Percentiles rank a stretch among this genome's conserved stretches.
phyloP scores from a whole-genome alignment of 35 echinoderm and acorn worm species.

The Lytechinus variegatus region DNA sequence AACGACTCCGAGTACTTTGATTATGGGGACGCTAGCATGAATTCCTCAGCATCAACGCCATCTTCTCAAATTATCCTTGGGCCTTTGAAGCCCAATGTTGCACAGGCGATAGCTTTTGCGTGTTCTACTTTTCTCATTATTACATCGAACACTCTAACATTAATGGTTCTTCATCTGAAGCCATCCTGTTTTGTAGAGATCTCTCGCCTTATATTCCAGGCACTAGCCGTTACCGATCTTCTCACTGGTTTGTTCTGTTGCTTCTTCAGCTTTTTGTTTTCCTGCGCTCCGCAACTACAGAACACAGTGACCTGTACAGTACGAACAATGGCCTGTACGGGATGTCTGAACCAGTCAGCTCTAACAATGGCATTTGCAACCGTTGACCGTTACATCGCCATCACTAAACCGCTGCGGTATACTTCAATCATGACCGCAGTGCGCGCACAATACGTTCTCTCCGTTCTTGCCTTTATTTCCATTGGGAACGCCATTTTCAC shows the following conservation, averaged over 20 bases:
- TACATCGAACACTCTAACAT: not conserved
- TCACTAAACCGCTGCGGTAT: conserved; percentile 36
- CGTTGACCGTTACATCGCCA: conserved; percentile 27
- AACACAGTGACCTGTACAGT: conserved; percentile 24
- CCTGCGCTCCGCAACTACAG: conserved; percentile 22
- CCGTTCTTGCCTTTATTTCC: not conserved
- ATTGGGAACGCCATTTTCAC: conserved; percentile 25
- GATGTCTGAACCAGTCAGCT: not conserved
- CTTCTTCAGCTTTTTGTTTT: conserved; percentile 14
- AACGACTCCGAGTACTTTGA: not conserved
- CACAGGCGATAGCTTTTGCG: not conserved
- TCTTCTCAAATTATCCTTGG: not conserved
- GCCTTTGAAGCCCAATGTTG: not conserved
- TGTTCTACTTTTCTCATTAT: not conserved
- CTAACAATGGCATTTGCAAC: conserved; percentile 22
- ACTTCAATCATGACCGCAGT: not conserved
- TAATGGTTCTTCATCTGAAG: not conserved
- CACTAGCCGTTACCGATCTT: conserved; percentile 23
- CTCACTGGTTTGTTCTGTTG: not conserved
- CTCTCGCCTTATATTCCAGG: conserved; percentile 29
- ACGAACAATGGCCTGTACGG: conserved; percentile 39
- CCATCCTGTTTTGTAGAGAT: conserved; percentile 2
- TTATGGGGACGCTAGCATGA: not conserved
- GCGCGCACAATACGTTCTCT: not conserved
- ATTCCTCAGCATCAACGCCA: not conserved